Evolutionary conservation across 2,113 vertebrate genomes (phyloP), one percentile per base, ranked within the genome.

Genomic region (Coptodon bakossiorum): DNA sequence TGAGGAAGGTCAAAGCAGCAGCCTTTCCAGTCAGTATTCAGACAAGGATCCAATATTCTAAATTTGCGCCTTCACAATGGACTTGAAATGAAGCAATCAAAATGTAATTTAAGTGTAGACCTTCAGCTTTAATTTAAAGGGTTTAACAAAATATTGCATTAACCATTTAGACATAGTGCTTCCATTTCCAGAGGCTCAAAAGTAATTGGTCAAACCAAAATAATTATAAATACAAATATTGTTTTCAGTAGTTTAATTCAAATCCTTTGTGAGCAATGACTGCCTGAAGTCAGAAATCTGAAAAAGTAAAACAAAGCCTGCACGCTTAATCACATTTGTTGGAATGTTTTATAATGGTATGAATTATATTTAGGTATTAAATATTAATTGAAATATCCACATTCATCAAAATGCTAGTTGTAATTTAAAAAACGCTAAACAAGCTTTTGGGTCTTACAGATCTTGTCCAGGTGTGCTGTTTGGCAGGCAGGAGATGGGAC

Each of bases 1-100:
- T 17, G 86, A 76, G 84, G 71, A 80, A 88, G 88, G 68, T 88
- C 31, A 68, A 6, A 66, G 90, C 54, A 83, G 86, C 86, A 50
- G 43, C 43, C 10, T 50, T 78, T 50, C 71, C 71, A 78, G 71
- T 31, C 45, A 19, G 24, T 76, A 50, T 76, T 48, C 71, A 78
- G 45, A 78, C 73, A 78, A 50, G 24, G 73, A 78, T 52, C 27
- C 27, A 78, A 50, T 78, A 31, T 31, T 78, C 27, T 52, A 52
- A 78, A 50, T 78, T 78, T 78, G 73, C 2, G 4, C 45, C 45
- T 12, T 78, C 45, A 78, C 45, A 50, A 31, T 78, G 45, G 45
- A n/a, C 45, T 50, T 50, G 9, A 50, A 78, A 78, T 52, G 73
- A 78, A 78, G 73, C 45, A 78, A 78, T 78, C 73, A 78, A 78